These are phyloP conservation scores for Acanthosepion lycidas DNA, from an alignment of 2,888 invertebrate species.

Conservation along the genomic window DNA sequence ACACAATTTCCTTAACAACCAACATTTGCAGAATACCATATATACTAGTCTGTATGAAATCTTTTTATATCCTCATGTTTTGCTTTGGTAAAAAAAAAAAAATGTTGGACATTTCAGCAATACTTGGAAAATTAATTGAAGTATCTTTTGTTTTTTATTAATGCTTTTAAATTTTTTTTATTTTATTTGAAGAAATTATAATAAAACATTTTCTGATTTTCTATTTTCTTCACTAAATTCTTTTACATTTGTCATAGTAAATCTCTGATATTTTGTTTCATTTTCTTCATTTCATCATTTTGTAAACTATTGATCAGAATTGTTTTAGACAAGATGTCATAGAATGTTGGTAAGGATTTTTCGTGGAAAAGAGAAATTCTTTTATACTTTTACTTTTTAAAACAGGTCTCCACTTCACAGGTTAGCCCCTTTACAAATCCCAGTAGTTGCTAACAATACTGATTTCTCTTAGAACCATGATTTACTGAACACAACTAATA, in stretches of 20 bases:
- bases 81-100: too few species aligned
- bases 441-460: conserved; percentile 20
- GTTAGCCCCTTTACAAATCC: conserved; percentile 33
- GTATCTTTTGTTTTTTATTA: not conserved
- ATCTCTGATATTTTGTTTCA: not conserved
- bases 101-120: not conserved
- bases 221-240: not conserved
- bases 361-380: not conserved
- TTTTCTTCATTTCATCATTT: not conserved
- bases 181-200: not conserved
- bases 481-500: conserved; percentile 8
- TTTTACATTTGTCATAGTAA: not conserved
- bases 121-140: not conserved
- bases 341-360: conserved; percentile 15
- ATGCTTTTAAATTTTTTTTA: not conserved
- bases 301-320: not conserved
- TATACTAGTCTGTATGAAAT: not conserved
- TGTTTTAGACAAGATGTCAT: not conserved
- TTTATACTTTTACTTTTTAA: conserved; percentile 2
- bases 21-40: not conserved
- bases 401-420: conserved; percentile 11
- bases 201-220: not conserved
- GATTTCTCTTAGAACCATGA: not conserved
- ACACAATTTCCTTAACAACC: too few species aligned
- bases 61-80: too few species aligned